phyloP scores from a whole-genome alignment of 1,140 invertebrate species.

The Pseudomyrmex cubaensis region DNA sequence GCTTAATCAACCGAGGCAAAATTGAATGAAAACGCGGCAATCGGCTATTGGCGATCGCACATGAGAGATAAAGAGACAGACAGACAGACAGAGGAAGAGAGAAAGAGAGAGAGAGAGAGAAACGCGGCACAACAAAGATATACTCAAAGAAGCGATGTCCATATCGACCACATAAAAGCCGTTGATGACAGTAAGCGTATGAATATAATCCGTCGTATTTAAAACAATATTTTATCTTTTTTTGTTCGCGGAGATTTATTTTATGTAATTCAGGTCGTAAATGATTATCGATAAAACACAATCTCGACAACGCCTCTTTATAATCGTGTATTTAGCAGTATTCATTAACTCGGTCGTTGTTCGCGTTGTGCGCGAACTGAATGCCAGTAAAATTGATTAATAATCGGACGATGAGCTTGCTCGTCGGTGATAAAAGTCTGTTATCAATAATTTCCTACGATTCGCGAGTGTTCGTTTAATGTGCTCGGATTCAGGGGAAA shows the following conservation, averaged over 20 bases:
- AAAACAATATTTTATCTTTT: constrained; percentile 38
- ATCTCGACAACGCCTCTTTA: constrained; percentile 31
- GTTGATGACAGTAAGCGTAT: not conserved
- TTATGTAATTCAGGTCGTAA: constrained; percentile 42
- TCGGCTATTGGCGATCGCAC: constrained; percentile 14
- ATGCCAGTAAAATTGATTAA: constrained; percentile 61
- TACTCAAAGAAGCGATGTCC: not conserved
- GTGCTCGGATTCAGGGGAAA: constrained; percentile 36
- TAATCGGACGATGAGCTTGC: constrained; percentile 52
- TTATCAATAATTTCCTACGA: constrained; percentile 54
- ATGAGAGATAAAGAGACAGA: not conserved
- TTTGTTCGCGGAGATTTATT: constrained; percentile 34
- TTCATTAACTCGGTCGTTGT: constrained; percentile 50
- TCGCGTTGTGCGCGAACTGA: constrained; percentile 15
- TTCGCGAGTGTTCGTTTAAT: constrained; percentile 38
- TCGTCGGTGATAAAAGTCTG: constrained; percentile 48
- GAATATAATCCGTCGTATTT: not conserved
- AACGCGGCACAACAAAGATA: constrained; percentile 9
- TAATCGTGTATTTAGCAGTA: constrained; percentile 45
- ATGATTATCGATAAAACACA: constrained; percentile 33
- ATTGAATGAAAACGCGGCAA: constrained; percentile 58
- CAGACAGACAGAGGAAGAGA: too few relatives aligned
- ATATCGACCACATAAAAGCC: constrained; percentile 2
- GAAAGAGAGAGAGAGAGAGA: not conserved
- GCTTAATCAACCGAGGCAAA: constrained; percentile 64